A percentile compares a stretch with the other conserved stretches of the same genome.
phyloP scores from a whole-genome alignment of 2,113 vertebrate genomes.

The Indicator indicator region DNA sequence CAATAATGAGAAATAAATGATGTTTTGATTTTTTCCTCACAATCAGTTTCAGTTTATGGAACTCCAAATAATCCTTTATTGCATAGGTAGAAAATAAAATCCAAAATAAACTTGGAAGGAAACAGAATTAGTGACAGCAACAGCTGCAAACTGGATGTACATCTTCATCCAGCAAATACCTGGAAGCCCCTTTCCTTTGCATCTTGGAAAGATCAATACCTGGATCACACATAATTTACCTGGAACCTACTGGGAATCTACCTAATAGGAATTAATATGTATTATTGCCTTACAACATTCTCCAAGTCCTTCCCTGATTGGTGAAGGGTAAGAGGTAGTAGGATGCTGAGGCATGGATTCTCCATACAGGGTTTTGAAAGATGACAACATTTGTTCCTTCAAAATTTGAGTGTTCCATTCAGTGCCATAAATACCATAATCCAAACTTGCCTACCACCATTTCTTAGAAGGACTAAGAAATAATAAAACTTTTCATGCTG shows the following conservation, averaged over 20 bases:
- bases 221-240: neutral
- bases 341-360: neutral
- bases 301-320: neutral
- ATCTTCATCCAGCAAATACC: neutral
- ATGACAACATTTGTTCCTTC: neutral
- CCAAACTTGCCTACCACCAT: neutral
- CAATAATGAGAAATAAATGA: neutral
- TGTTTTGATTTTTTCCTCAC: neutral
- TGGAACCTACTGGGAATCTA: neutral
- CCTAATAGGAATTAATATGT: neutral
- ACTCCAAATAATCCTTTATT: neutral
- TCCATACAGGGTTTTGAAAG: neutral
- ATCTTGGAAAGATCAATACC: neutral
- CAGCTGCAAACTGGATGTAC: neutral
- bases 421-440: neutral
- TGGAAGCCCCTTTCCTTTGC: neutral
- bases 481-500: neutral
- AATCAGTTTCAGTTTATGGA: neutral
- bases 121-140: neutral
- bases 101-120: neutral
- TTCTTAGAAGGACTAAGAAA: neutral
- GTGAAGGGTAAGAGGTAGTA: neutral
- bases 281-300: neutral
- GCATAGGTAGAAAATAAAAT: neutral
- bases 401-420: neutral